A percentile compares a stretch with the other conserved stretches of the same genome.
phyloP scores from a whole-genome alignment of 2,797 vertebrate species.

The Falco berigora region DNA sequence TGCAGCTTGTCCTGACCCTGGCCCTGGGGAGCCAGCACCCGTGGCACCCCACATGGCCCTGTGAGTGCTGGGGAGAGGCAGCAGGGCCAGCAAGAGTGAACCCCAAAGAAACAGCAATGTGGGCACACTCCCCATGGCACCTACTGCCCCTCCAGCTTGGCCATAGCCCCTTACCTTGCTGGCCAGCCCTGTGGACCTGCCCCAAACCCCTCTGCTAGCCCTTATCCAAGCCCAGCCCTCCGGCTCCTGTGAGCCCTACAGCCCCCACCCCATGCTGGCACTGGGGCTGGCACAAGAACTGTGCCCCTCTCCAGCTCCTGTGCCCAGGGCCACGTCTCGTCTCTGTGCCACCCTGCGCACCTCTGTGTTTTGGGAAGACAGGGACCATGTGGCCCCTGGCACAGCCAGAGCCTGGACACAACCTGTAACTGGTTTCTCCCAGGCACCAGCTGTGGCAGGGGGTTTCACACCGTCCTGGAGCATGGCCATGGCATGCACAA shows the following conservation, averaged over 20 bases:
- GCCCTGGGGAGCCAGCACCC: neutral
- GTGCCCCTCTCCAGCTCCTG: neutral
- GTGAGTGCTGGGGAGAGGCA: accelerated
- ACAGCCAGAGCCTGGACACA: neutral
- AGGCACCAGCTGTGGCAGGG: neutral
- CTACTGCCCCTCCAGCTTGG: neutral
- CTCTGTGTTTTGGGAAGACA: neutral
- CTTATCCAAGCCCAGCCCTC: neutral
- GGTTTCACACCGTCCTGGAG: neutral
- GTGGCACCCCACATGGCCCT: neutral
- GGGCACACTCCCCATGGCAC: neutral
- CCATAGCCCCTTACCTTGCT: neutral
- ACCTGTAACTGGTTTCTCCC: neutral
- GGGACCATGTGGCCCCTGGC: neutral
- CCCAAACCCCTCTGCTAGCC: neutral
- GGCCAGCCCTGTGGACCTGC: accelerated
- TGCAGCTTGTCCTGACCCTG: neutral
- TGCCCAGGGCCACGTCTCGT: neutral
- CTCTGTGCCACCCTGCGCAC: neutral
- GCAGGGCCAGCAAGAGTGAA: neutral
- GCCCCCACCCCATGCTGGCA: neutral
- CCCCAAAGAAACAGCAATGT: neutral
- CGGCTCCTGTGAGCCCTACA: neutral
- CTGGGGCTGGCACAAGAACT: neutral
- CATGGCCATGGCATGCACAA: too few species aligned